Conservation (phyloP, 2,113 vertebrate species). For the Amazona guildingii region DNA sequence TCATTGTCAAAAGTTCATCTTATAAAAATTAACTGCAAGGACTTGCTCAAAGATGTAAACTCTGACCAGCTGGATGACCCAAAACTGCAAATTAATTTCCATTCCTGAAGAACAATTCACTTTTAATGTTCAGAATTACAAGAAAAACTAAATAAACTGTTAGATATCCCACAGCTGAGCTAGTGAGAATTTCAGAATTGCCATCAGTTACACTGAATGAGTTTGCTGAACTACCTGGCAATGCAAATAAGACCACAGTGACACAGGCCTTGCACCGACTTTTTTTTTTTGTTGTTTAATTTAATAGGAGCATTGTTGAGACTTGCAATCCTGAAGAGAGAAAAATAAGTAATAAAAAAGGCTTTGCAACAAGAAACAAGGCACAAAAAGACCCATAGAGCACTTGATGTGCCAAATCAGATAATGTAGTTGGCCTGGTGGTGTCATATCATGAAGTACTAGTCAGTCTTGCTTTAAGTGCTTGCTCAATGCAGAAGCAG, state of each 20-base stretch:
- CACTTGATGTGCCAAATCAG: neutral
- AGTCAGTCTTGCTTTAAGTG: neutral
- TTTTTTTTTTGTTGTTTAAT: neutral
- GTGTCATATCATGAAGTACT: neutral
- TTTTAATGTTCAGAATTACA: neutral
- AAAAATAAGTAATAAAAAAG: neutral
- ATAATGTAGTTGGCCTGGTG: neutral
- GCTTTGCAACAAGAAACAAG: neutral
- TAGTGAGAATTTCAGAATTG: neutral
- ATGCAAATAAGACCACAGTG: neutral
- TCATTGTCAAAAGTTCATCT: neutral
- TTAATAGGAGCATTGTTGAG: neutral
- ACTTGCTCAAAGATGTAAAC: neutral
- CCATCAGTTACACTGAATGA: neutral
- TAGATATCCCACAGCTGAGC: neutral
- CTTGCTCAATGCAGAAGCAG: neutral
- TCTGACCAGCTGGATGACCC: neutral
- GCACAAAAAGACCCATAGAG: neutral
- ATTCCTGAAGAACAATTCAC: neutral
- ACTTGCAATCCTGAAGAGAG: neutral
- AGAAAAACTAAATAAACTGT: neutral
- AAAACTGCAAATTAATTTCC: neutral
- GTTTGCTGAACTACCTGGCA: neutral
- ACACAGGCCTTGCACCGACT: neutral
- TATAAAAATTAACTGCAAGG: neutral